Conservation (phyloP, 2,888 invertebrate genomes). For the Dynastes grantii region DNA sequence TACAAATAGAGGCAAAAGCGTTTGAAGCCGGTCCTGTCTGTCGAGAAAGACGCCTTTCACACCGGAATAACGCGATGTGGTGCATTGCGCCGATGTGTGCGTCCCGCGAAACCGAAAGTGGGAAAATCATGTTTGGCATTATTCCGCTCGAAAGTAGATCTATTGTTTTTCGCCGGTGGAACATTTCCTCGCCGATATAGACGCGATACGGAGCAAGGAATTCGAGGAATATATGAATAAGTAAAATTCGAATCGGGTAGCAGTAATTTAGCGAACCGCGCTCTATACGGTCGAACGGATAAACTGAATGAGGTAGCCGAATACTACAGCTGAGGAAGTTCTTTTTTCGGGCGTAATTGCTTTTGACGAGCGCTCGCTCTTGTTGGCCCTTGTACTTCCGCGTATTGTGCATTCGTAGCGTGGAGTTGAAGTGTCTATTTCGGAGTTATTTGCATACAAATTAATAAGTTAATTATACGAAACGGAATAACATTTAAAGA, state of each 20-base stretch:
- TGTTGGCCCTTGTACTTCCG: neutral
- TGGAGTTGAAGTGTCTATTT: neutral
- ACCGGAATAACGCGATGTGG: slow-evolving; percentile 49
- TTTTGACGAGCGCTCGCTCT: neutral
- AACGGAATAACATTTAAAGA: too few species aligned
- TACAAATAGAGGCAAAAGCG: too few species aligned
- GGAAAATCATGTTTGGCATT: slow-evolving; percentile 60
- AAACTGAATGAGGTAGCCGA: neutral
- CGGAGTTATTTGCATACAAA: slow-evolving; percentile 1
- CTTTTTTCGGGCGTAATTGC: slow-evolving; percentile 1
- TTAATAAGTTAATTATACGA: slow-evolving; percentile 8
- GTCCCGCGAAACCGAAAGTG: slow-evolving; percentile 60
- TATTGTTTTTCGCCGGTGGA: slow-evolving; percentile 56
- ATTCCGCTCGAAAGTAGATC: slow-evolving; percentile 57
- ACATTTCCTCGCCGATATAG: slow-evolving; percentile 45
- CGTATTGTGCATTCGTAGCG: neutral
- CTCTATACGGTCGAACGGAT: slow-evolving; percentile 11
- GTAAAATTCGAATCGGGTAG: slow-evolving; percentile 32
- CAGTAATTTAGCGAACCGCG: slow-evolving; percentile 35
- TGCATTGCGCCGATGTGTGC: slow-evolving; percentile 29
- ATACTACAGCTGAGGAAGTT: neutral
- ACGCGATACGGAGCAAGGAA: slow-evolving; percentile 12
- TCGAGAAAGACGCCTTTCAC: slow-evolving; percentile 54
- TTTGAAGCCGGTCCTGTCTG: too few species aligned
- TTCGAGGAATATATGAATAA: slow-evolving; percentile 58